Conservation (phyloP, 2,888 invertebrate species). For the Sericinus montela region DNA sequence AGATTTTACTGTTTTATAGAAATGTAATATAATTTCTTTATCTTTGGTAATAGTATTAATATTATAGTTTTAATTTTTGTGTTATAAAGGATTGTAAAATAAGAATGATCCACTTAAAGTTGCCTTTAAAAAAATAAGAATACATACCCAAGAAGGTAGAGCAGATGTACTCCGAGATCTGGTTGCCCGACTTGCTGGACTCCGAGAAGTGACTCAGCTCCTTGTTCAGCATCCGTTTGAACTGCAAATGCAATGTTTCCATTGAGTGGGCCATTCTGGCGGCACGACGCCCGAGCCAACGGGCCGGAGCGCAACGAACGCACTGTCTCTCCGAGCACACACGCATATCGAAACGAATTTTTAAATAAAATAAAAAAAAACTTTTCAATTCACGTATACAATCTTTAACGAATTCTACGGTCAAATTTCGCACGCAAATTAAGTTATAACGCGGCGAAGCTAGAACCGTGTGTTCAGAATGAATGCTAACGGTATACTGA, state of each 20-base stretch:
- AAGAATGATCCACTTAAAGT: too few species aligned
- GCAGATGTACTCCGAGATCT: constrained; percentile 99
- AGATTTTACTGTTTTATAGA: too few species aligned
- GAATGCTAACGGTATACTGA: constrained; percentile 64
- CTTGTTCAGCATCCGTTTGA: constrained; percentile 99
- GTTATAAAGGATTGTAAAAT: too few species aligned
- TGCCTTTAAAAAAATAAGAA: neutral
- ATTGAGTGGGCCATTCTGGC: constrained; percentile 65
- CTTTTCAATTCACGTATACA: constrained; percentile 10
- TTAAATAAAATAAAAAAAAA: constrained; percentile 20
- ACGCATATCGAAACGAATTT: constrained; percentile 58
- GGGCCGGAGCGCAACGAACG: constrained; percentile 52
- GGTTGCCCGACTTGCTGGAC: constrained; percentile 99
- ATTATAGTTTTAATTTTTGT: too few species aligned
- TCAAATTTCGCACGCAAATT: constrained; percentile 18
- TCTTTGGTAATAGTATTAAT: too few species aligned
- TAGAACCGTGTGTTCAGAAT: constrained; percentile 44
- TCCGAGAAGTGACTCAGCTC: constrained; percentile 99
- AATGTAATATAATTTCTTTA: too few species aligned
- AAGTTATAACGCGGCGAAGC: constrained; percentile 26
- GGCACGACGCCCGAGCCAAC: constrained; percentile 59
- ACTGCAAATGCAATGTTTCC: constrained; percentile 84
- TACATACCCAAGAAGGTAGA: constrained; percentile 98
- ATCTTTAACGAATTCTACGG: constrained; percentile 20
- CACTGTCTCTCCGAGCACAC: constrained; percentile 67